Conservation (phyloP, 2,888 invertebrate genomes). For the Caenorhabditis drosophilae region DNA sequence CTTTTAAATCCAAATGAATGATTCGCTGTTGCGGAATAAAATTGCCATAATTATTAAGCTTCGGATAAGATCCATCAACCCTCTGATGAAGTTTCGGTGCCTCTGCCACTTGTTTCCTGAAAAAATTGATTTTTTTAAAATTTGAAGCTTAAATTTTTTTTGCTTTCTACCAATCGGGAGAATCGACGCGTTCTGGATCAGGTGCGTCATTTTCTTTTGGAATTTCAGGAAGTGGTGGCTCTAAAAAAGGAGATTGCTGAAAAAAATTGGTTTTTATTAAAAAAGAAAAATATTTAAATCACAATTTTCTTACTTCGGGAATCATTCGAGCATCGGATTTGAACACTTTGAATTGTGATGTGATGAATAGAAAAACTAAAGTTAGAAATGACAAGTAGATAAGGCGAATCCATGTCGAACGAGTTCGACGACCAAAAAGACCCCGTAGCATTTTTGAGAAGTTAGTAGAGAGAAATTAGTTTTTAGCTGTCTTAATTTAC, state of each 20-base stretch:
- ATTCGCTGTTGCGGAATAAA: conserved; percentile 72
- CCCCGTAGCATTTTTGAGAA: conserved; percentile 16
- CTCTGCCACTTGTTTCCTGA: too few relatives aligned
- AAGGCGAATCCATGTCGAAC: conserved; percentile 25
- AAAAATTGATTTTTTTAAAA: background rate
- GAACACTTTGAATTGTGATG: conserved; percentile 19
- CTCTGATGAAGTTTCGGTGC: too few relatives aligned
- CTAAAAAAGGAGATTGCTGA: background rate
- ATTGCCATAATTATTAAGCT: conserved; percentile 51
- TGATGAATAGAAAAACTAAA: conserved; percentile 14
- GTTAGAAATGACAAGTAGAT: conserved; percentile 23
- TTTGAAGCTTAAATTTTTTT: background rate
- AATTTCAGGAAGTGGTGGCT: background rate
- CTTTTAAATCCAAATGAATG: conserved; percentile 83
- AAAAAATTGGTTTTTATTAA: too few relatives aligned
- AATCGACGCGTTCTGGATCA: background rate
- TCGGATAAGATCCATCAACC: conserved; percentile 57
- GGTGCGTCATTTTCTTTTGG: background rate
- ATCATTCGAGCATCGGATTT: conserved; percentile 25
- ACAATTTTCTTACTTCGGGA: conserved; percentile 5
- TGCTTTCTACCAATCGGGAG: background rate
- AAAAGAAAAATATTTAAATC: too few relatives aligned
- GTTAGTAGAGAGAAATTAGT: too few relatives aligned
- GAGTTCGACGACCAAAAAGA: conserved; percentile 21
- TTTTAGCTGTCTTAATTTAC: too few relatives aligned